Evolutionary conservation across 2,113 vertebrate genomes (phyloP).

Genomic region (Mus pahari): DNA sequence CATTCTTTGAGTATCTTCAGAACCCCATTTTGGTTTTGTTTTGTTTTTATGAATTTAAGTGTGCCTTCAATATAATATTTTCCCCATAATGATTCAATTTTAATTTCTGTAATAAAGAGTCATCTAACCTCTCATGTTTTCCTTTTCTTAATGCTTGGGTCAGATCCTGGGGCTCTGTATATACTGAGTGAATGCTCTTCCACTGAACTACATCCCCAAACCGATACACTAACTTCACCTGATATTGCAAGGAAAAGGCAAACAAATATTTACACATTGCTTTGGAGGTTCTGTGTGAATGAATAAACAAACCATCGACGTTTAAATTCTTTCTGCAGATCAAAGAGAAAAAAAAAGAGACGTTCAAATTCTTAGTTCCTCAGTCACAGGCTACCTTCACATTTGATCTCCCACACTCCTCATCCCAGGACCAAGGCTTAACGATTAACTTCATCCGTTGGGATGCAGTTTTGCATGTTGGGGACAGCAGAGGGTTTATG

Average conservation of each 20-base stretch:
- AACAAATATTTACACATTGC: neutral
- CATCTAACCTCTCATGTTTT: neutral
- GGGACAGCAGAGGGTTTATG: neutral
- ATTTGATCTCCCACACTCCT: neutral
- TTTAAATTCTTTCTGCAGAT: neutral
- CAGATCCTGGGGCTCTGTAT: neutral
- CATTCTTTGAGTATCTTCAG: neutral
- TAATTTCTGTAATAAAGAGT: neutral
- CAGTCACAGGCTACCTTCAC: neutral
- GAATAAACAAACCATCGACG: neutral
- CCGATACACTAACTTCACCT: neutral
- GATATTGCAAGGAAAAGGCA: neutral
- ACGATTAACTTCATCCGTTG: neutral
- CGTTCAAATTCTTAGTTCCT: neutral
- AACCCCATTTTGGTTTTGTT: constrained; percentile 16
- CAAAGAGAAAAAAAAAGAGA: constrained; percentile 15
- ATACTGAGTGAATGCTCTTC: neutral
- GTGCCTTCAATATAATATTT: constrained; percentile 29
- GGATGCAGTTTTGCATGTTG: neutral
- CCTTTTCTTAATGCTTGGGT: neutral
- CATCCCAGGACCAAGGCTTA: neutral
- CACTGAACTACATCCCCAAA: neutral
- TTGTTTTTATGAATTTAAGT: constrained; percentile 31
- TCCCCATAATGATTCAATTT: neutral
- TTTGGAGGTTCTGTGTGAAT: neutral